Evolutionary conservation across 2,113 vertebrate genomes (phyloP), one percentile per base, ranked within the genome.

Genomic region (Centropristis striata): DNA sequence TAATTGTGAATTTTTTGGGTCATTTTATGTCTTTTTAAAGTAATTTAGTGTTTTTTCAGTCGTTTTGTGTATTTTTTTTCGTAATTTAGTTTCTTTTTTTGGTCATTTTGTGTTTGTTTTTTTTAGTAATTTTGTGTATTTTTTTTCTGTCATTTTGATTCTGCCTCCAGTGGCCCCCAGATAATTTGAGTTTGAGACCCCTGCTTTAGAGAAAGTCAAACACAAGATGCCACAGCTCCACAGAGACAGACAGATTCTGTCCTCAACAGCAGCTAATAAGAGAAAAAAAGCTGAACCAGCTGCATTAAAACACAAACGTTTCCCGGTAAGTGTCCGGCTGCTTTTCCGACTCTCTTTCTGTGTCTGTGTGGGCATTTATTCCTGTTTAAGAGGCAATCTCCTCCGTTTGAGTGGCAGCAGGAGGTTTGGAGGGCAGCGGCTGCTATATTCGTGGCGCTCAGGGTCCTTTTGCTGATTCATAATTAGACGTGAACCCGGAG

Each of bases 401-500:
- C 94, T 94, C 95, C 93, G 81, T 86, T 90, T 97, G 97, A 98
- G 96, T 98, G 98, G 96, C 97, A 97, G 97, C 95, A 91, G 94
- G 96, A 96, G 97, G 97, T 95, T 96, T 96, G 96, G 95, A 81
- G 91, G 96, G 96, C 96, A 96, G 96, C 94, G 73, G 95, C 96
- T 93, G 95, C 96, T 97, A 96, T 96, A 96, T 97, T 97, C 96
- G 95, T 95, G 95, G 94, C 78, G 69, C 81, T 67, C 2, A 8
- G 84, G 81, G 86, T 86, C 83, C 95, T 96, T 95, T 96, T 97
- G 96, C 97, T 95, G 96, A 97, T 96, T 97, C 97, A 97, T 99
- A 98, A 99, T 98, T 98, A 99, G 97, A 97, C 96, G 95, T 97
- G 97, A 97, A 98, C 97, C 96, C 96, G 94, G 96, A 95, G 96